Evolutionary conservation across 2,888 invertebrate species (phyloP), one percentile per base, ranked within the genome.

Genomic region (Acanthoscelides obtectus): DNA sequence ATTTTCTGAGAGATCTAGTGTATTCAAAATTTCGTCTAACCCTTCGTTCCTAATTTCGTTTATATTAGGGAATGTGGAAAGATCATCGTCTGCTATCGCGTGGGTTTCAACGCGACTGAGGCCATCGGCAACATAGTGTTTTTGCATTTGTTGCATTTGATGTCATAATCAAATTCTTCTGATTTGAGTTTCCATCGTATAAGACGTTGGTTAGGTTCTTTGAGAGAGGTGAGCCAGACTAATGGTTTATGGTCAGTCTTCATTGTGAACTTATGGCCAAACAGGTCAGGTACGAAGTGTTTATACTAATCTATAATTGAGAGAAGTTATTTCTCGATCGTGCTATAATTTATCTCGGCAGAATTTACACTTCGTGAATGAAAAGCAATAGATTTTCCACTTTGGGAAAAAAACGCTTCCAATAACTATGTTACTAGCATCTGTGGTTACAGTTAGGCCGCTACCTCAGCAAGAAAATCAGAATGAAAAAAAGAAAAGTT

Each of bases 221-320:
- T n/a, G n/a, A n/a, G n/a, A n/a, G n/a, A n/a, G n/a, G n/a, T n/a
- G n/a, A n/a, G n/a, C n/a, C n/a, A n/a, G n/a, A n/a, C n/a, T n/a
- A n/a, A n/a, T n/a, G 76, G 77, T 70, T 74, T 77, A 45, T 78
- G 79, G 66, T 79, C 77, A 2, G 75, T 77, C 68, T 74, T 25
- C 0, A 72, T 71, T 0, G 20, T 67, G 20, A 71, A 72, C n/a
- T 72, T 72, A 27, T 22, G 67, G 4, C 65, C 69, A 20, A 69
- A 70, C 64, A 70, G 45, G 64, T 73, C 70, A 8, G 67, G 73
- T 20, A 70, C 19, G 22, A 66, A 74, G 22, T 68, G 27, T 69
- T 72, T 68, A 22, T 72, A 74, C 22, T 68, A 64, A 20, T 70
- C 67, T 3, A 74, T 64, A 19, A 74, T 72, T n/a, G 69, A 66